Evolutionary conservation across 2,113 vertebrate genomes (phyloP), one percentile per base, ranked within the genome.

Genomic region (Mandrillus leucophaeus): DNA sequence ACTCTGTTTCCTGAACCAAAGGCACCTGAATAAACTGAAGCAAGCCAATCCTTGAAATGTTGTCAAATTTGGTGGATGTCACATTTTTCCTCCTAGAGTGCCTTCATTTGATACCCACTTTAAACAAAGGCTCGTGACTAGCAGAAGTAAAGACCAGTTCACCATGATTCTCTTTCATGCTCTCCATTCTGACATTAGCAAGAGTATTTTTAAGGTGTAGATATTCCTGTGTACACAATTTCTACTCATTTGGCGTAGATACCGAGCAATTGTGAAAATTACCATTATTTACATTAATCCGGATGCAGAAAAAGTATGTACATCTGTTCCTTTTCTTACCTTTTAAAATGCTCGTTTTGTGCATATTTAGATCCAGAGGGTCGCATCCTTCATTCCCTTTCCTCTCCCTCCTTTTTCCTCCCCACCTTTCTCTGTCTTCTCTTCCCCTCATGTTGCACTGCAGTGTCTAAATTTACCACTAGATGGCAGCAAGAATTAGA

Each of bases 1-100:
- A 91, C 90, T 95, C 76, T 95, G 89, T 92, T 97, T 97, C 95
- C 94, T 90, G 93, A 94, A 52, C 86, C 27, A 78, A 95, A 96
- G 45, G 64, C 96, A 96, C 96, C 96, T 96, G 97, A 96, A 81
- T 96, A 98, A 96, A 97, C 90, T 11, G n/a, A 96, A 84, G 87
- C 72, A 45, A 83, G 45, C 32, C 2, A 84, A 92, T 90, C 90
- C 78, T 96, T 92, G 80, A 97, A 95, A 95, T 40, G 91, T 72
- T 95, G 96, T 96, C 90, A 95, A 8, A 78, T 88, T 40, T 66
- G 72, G 57, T 88, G 59, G 70, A 64, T 84, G 72, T 92, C 95
- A 92, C 72, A 72, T 78, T 68, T 61, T 50, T 17, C 55, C 57
- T 48, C 80, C 66, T 57, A 10, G 68, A 68, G 40, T 55, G 55